phyloP scores from a whole-genome alignment of 2,888 invertebrate species.

The Andrena hattorfiana region DNA sequence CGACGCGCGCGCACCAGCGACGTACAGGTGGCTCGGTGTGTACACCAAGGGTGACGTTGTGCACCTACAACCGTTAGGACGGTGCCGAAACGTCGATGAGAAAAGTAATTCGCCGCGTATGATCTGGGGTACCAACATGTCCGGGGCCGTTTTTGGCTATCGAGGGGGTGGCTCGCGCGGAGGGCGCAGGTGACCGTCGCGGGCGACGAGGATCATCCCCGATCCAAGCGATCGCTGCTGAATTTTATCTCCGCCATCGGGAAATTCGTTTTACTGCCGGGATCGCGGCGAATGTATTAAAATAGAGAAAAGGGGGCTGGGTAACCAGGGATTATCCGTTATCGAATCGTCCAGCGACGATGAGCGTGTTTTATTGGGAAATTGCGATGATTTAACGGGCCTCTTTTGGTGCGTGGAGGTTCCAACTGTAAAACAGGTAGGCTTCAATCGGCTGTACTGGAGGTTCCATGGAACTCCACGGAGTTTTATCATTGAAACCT shows the following conservation, averaged over 20 bases:
- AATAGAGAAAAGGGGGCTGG: slow-evolving; percentile 20
- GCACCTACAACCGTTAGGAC: background rate
- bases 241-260: slow-evolving; percentile 44
- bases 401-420: slow-evolving; percentile 13
- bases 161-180: background rate
- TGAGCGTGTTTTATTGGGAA: slow-evolving; percentile 47
- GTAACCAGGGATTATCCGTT: slow-evolving; percentile 27
- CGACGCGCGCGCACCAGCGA: slow-evolving; percentile 31
- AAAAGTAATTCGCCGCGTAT: slow-evolving; percentile 47
- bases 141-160: background rate
- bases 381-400: slow-evolving; percentile 37
- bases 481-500: no score
- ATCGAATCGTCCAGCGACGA: slow-evolving; percentile 31
- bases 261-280: slow-evolving; percentile 17
- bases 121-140: slow-evolving; percentile 18
- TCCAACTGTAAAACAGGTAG: slow-evolving; percentile 1
- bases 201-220: background rate
- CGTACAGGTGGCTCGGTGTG: background rate
- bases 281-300: slow-evolving; percentile 16
- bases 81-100: slow-evolving; percentile 15
- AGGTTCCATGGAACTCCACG: no score
- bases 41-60: background rate
- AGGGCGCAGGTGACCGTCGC: background rate
- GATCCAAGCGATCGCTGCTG: background rate
- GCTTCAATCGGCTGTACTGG: background rate